Base-by-base conservation (phyloP, 2,113 vertebrate species). In the Pelecanoides urinatrix region DNA sequence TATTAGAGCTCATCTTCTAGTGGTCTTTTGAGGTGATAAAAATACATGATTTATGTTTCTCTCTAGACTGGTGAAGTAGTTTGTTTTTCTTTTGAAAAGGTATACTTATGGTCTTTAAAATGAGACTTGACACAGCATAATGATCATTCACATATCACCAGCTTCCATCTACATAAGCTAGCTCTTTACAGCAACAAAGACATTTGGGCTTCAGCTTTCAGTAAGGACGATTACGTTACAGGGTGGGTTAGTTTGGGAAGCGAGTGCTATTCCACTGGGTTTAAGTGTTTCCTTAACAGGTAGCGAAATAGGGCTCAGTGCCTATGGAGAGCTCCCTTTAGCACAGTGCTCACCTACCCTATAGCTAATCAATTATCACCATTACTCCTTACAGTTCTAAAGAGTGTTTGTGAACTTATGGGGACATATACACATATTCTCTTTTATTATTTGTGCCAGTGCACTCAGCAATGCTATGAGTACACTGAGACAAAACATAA, bases 1-100 rank as follows among this genome's bases (percentile, higher is more conserved):
- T 98, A 98, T 98, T 97, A 97, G 91, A 96, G 76, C 92, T 98
- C 90, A 96, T 98, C 96, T 98, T 98, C 95, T 63, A 75, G 83
- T 94, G 96, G 94, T 97, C 97, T 98, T 98, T 92, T 53, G 92
- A 96, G 82, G 88, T 96, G 96, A 97, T 97, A 97, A 97, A 97
- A 98, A 96, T 50, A 92, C 49, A 96, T 97, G 97, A 98, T 98
- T 98, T 98, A 98, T 97, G 93, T 88, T 77, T 92, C 88, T 96
- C 74, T 80, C 73, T 38, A 84, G 82, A 87, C 87, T 52, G 34
- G 49, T 94, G 73, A 95, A 96, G 93, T 88, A 90, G 92, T 97
- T 98, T 98, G 92, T 96, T 98, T 98, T 97, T 86, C 92, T 97
- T 96, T 96, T 97, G 53, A 96, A 97, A 97, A 97, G 93, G 93